Conservation (phyloP, 2,797 vertebrate species). For the Centropyge bicolor region DNA sequence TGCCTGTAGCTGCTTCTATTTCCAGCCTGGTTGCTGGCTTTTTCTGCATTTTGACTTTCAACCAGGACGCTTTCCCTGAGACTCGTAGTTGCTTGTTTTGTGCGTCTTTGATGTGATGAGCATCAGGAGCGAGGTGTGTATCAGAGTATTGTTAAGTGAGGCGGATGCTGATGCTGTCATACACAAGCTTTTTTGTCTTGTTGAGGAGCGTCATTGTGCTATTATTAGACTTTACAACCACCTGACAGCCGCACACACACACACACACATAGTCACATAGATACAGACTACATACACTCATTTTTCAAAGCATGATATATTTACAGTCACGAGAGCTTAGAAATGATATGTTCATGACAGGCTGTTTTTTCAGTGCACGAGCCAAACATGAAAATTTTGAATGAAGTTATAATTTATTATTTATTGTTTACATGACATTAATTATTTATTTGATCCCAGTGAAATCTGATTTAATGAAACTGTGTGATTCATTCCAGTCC, state of each 20-base stretch:
- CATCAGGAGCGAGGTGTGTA: slow-evolving; percentile 34
- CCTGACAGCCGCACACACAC: slow-evolving; percentile 22
- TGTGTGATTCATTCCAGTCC: slow-evolving; percentile 4
- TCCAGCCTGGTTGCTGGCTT: slow-evolving; percentile 25
- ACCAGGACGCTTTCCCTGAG: slow-evolving; percentile 31
- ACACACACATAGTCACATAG: neutral
- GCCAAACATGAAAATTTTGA: slow-evolving; percentile 8
- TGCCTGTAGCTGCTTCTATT: slow-evolving; percentile 53
- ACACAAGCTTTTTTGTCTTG: slow-evolving; percentile 20
- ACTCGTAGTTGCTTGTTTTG: slow-evolving; percentile 39
- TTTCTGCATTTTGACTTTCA: slow-evolving; percentile 39
- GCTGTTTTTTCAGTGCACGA: neutral
- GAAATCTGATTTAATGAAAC: slow-evolving; percentile 1
- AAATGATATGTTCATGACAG: slow-evolving; percentile 12
- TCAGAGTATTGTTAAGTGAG: slow-evolving; percentile 40
- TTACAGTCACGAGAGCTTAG: slow-evolving; percentile 1
- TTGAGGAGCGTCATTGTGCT: slow-evolving; percentile 43
- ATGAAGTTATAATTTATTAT: slow-evolving; percentile 33
- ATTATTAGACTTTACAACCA: slow-evolving; percentile 50
- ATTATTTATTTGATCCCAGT: slow-evolving; percentile 2
- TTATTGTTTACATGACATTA: neutral
- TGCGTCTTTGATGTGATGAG: slow-evolving; percentile 47
- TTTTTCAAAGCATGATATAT: slow-evolving; percentile 6
- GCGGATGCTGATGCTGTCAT: slow-evolving; percentile 42
- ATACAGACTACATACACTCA: neutral